Conservation (phyloP, 30 jellyfish, hydroid and myxozoan species). For the Turritopsis dohrnii region DNA sequence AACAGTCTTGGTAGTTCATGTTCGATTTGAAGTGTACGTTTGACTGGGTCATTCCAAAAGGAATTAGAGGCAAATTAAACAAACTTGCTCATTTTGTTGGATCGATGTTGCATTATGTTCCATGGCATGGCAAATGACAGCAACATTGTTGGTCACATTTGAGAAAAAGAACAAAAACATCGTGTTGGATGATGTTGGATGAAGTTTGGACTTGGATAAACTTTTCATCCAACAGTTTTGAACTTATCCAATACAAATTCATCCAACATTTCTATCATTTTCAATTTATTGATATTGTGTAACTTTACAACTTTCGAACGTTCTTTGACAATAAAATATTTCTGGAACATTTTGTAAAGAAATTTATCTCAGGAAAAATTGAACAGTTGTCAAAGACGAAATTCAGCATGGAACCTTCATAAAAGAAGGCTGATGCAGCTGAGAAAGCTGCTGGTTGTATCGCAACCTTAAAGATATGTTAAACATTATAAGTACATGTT, state of each 20-base stretch:
- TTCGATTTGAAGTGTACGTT: background rate
- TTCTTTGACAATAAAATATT: slow-evolving; percentile 4
- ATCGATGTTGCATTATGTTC: background rate
- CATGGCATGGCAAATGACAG: background rate
- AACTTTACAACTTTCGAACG: slow-evolving; percentile 17
- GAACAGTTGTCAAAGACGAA: slow-evolving; percentile 14
- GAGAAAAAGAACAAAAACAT: background rate
- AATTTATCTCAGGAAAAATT: background rate
- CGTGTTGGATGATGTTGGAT: background rate
- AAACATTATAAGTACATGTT: no score
- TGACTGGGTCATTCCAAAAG: background rate
- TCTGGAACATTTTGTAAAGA: background rate
- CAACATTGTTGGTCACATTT: background rate
- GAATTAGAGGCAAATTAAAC: background rate
- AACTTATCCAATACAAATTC: background rate
- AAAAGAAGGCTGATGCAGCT: background rate
- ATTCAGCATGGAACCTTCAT: slow-evolving; percentile 14
- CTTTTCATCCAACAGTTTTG: background rate
- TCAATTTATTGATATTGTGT: background rate
- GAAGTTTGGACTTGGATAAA: background rate
- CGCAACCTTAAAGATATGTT: no score
- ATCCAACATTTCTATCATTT: background rate
- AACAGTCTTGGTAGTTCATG: background rate
- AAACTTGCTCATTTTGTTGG: background rate
- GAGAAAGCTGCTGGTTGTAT: no score